A percentile compares a stretch with the other conserved stretches of the same genome.
Conservation (phyloP, 2,797 vertebrate species). For the Sebastes itinus region DNA sequence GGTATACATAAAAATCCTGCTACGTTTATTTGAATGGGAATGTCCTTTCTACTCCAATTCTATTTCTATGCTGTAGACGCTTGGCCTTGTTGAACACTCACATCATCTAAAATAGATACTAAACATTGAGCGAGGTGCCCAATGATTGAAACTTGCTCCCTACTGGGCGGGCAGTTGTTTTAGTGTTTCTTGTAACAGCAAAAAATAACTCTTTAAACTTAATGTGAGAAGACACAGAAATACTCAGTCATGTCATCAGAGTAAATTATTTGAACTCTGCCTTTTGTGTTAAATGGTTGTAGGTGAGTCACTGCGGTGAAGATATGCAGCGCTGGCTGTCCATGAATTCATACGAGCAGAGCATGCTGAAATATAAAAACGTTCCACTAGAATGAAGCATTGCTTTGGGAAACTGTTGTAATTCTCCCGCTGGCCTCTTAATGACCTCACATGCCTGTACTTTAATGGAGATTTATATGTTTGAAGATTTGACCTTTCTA, state of each 20-base stretch:
- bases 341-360: constrained; percentile 12
- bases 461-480: constrained; percentile 40
- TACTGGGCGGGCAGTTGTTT: background rate
- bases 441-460: constrained; percentile 26
- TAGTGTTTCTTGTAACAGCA: background rate
- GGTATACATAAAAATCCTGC: too few species aligned
- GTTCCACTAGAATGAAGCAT: constrained; percentile 28
- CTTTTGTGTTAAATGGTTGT: constrained; percentile 23
- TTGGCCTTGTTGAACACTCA: background rate
- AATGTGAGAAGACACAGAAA: background rate
- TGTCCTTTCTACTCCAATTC: too few species aligned
- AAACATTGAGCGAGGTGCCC: background rate
- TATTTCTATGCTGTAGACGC: too few species aligned
- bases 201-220: background rate
- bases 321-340: constrained; percentile 5
- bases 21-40: too few species aligned
- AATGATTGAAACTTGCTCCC: background rate
- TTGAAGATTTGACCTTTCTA: constrained; percentile 49
- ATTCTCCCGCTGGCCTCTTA: constrained; percentile 25
- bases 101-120: constrained; percentile 15
- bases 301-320: constrained; percentile 1
- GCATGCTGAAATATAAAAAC: constrained; percentile 29
- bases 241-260: background rate
- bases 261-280: background rate
- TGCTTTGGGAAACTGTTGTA: constrained; percentile 24